Percentiles rank a stretch among this genome's conserved stretches.
These are phyloP conservation scores for Pyralis farinalis DNA, from an alignment of 2,888 invertebrate genomes.

Conservation along the genomic window DNA sequence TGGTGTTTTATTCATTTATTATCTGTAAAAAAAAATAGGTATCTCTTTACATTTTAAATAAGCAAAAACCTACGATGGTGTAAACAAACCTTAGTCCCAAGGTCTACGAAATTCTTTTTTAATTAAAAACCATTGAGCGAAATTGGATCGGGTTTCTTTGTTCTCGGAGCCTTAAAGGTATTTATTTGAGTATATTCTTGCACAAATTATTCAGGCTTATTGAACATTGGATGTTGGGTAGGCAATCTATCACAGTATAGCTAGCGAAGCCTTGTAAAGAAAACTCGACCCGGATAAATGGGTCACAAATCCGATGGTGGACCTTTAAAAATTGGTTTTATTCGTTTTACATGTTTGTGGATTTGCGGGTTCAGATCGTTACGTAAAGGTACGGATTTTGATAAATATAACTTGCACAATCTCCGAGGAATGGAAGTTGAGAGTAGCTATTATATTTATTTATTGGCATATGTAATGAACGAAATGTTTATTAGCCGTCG, in stretches of 20 bases:
- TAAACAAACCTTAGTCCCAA: conserved; percentile 28
- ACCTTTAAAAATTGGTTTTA: conserved; percentile 60
- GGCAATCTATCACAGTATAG: conserved; percentile 61
- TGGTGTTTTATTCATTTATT: no score
- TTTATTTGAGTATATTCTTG: conserved; percentile 54
- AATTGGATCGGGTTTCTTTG: conserved; percentile 47
- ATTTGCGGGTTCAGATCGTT: conserved; percentile 35
- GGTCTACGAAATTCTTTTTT: conserved; percentile 35
- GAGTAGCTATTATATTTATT: no score
- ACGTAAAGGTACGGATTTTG: conserved; percentile 16
- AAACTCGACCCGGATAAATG: conserved; percentile 49
- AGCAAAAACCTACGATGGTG: conserved; percentile 8
- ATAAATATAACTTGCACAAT: background rate
- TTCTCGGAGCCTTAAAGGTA: conserved; percentile 34
- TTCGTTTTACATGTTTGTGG: conserved; percentile 44
- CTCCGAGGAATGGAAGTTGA: background rate
- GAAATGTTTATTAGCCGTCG: no score
- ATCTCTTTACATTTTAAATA: background rate
- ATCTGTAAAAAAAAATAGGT: no score
- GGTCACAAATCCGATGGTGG: conserved; percentile 53
- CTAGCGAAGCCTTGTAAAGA: conserved; percentile 42
- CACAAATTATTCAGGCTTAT: conserved; percentile 64
- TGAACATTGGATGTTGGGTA: conserved; percentile 52
- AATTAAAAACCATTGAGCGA: conserved; percentile 46
- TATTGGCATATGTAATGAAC: no score